phyloP scores from a whole-genome alignment of 2,888 invertebrate species.

The Callimorpha dominula region DNA sequence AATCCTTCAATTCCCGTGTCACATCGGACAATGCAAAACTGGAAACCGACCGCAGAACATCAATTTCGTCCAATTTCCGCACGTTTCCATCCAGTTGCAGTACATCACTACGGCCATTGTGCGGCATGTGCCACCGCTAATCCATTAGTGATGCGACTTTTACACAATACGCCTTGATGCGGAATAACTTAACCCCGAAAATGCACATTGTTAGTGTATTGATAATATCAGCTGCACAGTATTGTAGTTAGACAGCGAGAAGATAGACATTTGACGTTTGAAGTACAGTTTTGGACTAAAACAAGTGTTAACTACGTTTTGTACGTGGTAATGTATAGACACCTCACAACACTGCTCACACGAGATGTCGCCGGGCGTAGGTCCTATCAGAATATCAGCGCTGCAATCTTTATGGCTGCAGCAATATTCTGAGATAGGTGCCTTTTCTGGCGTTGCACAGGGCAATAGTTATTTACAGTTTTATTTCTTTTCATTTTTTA shows the following conservation, averaged over 20 bases:
- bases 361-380: no score
- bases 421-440: no score
- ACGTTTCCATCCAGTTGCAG: conserved; percentile 55
- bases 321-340: no score
- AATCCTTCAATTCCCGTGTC: conserved; percentile 40
- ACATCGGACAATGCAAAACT: conserved; percentile 50
- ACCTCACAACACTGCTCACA: no score
- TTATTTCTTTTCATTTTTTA: no score
- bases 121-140: conserved; percentile 67
- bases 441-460: no score
- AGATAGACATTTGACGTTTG: not conserved
- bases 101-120: conserved; percentile 53
- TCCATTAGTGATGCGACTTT: conserved; percentile 81
- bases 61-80: conserved; percentile 65
- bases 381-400: no score
- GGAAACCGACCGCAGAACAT: conserved; percentile 54
- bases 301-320: not conserved
- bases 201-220: conserved; percentile 52
- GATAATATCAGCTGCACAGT: conserved; percentile 20
- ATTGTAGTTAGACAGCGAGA: conserved; percentile 9
- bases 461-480: no score
- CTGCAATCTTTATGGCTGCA: no score
- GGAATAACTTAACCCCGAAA: conserved; percentile 52
- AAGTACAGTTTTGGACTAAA: not conserved
- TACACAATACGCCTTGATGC: conserved; percentile 71